These are phyloP conservation scores for Fratercula arctica DNA, from an alignment of 2,797 vertebrate species.

Conservation along the genomic window DNA sequence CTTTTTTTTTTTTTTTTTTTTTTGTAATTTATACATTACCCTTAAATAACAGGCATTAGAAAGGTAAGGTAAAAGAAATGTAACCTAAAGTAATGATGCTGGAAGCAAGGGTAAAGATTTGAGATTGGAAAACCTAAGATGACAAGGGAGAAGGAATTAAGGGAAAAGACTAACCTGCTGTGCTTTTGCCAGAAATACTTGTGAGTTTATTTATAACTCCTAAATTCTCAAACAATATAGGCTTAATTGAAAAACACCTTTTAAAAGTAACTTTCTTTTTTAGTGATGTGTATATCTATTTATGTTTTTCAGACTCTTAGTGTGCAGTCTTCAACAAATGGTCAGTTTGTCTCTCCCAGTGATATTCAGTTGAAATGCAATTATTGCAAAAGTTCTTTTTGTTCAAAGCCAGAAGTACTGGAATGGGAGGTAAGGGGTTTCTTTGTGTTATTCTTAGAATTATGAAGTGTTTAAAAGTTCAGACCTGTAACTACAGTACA, in stretches of 20 bases:
- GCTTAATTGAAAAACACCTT: not conserved
- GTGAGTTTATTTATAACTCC: not conserved
- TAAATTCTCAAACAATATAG: not conserved
- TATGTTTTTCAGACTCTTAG: conserved; percentile 85
- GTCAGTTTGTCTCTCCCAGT: conserved; percentile 83
- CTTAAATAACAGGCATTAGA: not conserved
- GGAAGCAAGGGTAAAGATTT: not conserved
- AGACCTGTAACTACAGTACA: not conserved
- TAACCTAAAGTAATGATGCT: not conserved
- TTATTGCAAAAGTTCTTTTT: conserved; percentile 94
- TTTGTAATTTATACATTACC: not conserved
- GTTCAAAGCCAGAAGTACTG: conserved; percentile 92
- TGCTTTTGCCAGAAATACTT: not conserved
- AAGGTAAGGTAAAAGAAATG: not conserved
- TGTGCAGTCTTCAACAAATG: conserved; percentile 88
- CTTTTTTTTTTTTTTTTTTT: not conserved
- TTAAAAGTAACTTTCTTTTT: not conserved
- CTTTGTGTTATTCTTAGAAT: not conserved
- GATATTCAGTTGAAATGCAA: conserved; percentile 94
- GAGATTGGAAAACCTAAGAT: not conserved
- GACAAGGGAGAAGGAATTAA: not conserved
- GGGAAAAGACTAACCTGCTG: not conserved
- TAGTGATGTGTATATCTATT: not conserved
- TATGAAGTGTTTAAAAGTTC: not conserved
- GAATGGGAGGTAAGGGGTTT: conserved; percentile 92